phyloP scores from a whole-genome alignment of 2,888 invertebrate genomes.

The Tanypteryx hageni region DNA sequence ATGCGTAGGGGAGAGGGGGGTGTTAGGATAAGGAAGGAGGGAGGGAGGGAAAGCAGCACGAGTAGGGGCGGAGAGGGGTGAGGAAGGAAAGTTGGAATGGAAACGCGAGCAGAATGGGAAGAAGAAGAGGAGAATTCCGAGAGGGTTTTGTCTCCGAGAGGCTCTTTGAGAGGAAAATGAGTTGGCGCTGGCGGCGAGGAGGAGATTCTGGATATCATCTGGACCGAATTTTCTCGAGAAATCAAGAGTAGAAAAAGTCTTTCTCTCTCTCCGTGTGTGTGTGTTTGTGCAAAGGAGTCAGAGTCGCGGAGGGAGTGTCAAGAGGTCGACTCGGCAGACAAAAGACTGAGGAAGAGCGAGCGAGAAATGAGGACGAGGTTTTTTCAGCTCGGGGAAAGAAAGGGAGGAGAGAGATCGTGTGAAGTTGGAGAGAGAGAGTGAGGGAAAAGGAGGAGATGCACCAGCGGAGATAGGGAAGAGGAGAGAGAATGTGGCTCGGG shows the following conservation, averaged over 20 bases:
- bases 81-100: neutral
- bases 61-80: neutral
- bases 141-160: conserved; percentile 56
- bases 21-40: neutral
- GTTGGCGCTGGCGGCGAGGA: neutral
- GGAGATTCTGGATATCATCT: conserved; percentile 47
- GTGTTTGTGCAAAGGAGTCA: neutral
- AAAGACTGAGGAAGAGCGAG: neutral
- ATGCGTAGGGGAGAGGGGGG: neutral
- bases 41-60: neutral
- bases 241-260: neutral
- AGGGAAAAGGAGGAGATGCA: neutral
- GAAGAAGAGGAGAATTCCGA: conserved; percentile 23
- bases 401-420: neutral
- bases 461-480: neutral
- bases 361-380: neutral
- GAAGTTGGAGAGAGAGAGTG: too few species aligned
- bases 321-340: neutral
- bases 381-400: neutral
- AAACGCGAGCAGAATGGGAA: neutral
- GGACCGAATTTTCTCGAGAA: neutral
- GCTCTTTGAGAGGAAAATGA: conserved; percentile 21
- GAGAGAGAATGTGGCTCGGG: neutral
- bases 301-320: neutral
- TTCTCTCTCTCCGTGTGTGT: neutral